Evolutionary conservation across 2,888 invertebrate genomes (phyloP).

Genomic region (Norana najaformis): DNA sequence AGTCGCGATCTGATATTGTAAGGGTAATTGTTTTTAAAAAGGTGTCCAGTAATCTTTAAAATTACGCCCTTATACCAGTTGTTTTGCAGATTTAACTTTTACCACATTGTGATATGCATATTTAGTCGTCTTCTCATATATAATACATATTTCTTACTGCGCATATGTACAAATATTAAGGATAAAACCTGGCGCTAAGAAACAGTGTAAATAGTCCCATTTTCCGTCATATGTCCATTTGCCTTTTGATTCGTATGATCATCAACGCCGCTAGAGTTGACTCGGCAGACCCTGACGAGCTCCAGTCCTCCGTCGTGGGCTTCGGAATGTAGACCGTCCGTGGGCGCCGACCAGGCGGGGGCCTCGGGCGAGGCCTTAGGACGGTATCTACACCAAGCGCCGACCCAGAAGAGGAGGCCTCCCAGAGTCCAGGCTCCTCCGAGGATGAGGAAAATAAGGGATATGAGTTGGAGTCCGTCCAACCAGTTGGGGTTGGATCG

Average conservation of each 20-base stretch:
- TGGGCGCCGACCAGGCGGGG: neutral
- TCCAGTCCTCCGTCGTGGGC: neutral
- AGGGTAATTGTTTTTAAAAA: neutral
- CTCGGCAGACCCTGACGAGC: neutral
- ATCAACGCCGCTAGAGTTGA: neutral
- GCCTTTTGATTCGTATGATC: neutral
- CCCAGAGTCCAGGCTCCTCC: slow-evolving; percentile 38
- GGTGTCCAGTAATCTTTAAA: neutral
- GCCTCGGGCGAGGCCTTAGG: slow-evolving; percentile 26
- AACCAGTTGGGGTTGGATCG: slow-evolving; percentile 30
- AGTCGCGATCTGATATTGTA: too few relatives aligned
- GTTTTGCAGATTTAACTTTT: too few relatives aligned
- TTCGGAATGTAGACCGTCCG: neutral
- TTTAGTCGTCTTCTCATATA: too few relatives aligned
- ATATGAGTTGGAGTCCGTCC: slow-evolving; percentile 27
- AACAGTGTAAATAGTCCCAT: neutral
- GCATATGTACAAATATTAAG: neutral
- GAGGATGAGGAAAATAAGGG: slow-evolving; percentile 39
- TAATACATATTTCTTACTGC: neutral
- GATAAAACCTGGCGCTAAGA: neutral
- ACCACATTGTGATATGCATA: too few relatives aligned
- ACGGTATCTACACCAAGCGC: slow-evolving; percentile 26
- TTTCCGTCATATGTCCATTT: neutral
- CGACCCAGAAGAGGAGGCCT: slow-evolving; percentile 36
- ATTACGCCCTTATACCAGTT: too few relatives aligned